Conservation (phyloP, 2,888 invertebrate species). For the Proisotoma minuta region DNA sequence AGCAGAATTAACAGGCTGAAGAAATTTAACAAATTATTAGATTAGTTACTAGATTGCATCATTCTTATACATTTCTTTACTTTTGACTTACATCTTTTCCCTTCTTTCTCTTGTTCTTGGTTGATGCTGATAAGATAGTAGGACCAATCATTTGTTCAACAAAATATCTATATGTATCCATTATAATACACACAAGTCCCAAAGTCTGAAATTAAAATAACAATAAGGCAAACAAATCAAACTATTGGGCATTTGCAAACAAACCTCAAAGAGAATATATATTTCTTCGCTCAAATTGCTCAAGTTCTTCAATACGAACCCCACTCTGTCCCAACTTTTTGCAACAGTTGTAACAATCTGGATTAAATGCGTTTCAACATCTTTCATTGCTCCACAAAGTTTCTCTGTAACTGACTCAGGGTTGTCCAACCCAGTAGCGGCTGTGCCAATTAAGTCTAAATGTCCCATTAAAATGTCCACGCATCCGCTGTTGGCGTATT, state of each 20-base stretch:
- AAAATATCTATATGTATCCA: conserved; percentile 24
- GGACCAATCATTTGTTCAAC: conserved; percentile 16
- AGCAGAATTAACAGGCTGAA: background rate
- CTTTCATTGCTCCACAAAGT: too few species aligned
- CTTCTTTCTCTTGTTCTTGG: conserved; percentile 13
- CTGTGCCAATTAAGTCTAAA: too few species aligned
- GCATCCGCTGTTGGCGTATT: too few species aligned
- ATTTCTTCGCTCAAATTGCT: conserved; percentile 24
- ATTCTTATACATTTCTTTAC: too few species aligned
- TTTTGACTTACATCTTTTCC: conserved; percentile 22
- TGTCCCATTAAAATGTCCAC: too few species aligned
- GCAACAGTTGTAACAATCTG: too few species aligned
- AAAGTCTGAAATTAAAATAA: conserved; percentile 21
- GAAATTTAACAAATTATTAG: too few species aligned
- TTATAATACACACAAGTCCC: conserved; percentile 25
- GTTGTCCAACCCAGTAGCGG: too few species aligned
- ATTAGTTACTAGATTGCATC: too few species aligned
- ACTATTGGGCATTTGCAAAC: background rate
- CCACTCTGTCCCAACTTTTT: conserved; percentile 5
- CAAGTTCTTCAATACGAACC: conserved; percentile 18
- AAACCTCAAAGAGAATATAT: conserved; percentile 30
- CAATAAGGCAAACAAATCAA: too few species aligned
- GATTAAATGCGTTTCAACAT: too few species aligned
- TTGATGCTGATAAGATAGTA: background rate
- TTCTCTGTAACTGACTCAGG: too few species aligned